Evolutionary conservation across 1,140 invertebrate genomes (phyloP), one percentile per base, ranked within the genome.

Genomic region (Armadillidium nasatum): DNA sequence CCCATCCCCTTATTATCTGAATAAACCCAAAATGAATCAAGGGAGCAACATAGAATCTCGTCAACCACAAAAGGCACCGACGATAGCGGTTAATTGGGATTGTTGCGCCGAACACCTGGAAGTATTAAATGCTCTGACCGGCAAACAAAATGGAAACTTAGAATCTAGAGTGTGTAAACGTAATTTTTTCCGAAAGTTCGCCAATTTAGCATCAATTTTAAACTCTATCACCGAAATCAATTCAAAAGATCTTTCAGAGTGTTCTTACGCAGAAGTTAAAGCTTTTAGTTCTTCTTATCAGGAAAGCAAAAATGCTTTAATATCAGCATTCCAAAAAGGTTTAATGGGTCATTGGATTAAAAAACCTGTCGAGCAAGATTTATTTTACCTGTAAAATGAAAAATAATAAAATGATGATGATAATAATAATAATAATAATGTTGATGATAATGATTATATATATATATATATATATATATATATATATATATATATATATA

Each of bases 21-120:
- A 93, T 83, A 90, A 91, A 79, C 93, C 93, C 2, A 86, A 89
- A 77, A 87, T 95, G 84, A 92, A 91, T 77, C 86, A 91, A 75
- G 89, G 89, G 22, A 93, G 91, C 75, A 90, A 90, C 23, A 86
- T 88, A 7, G 94, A 96, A 84, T 89, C 90, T 0, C 87, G 94
- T 9, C 92, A 93, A 79, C 91, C 93, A 0, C 90, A 91, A n/a
- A 93, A 94, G 83, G 93, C 94, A 9, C 94, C 94, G 1, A 93
- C 91, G 83, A 94, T 94, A 83, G 91, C 92, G 73, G 90, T 94
- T 15, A 93, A 93, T 85, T 96, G 94, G 94, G 90, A 88, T 66
- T 86, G 88, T 73, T 90, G 72, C 21, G 21, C 44, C 13, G 15
- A 66, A 13, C 21, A 33, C 6, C 19, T 91, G 0, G 93, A 95